These are phyloP conservation scores for Mylabris sibirica DNA, from an alignment of 2,888 invertebrate genomes.

Conservation along the genomic window DNA sequence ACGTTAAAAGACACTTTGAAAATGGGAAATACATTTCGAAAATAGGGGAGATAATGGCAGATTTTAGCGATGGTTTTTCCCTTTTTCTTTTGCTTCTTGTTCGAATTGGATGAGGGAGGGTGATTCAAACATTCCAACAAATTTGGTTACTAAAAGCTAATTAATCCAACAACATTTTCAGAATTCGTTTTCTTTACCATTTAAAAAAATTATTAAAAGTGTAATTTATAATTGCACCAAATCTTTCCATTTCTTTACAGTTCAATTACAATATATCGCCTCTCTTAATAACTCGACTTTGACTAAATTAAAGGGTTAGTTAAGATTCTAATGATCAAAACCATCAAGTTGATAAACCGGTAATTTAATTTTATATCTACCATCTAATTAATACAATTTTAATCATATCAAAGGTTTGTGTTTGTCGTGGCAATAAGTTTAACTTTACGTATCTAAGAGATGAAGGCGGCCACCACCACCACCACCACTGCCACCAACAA, in stretches of 20 bases:
- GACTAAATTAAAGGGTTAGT: conserved; percentile 10
- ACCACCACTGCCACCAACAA: conserved; percentile 14
- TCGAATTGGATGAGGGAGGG: conserved; percentile 39
- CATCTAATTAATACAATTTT: neutral
- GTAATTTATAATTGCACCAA: neutral
- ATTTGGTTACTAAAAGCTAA: conserved; percentile 56
- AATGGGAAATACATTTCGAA: conserved; percentile 44
- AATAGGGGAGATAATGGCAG: conserved; percentile 37
- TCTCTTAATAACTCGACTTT: neutral
- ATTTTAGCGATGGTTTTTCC: conserved; percentile 27
- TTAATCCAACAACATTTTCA: conserved; percentile 15
- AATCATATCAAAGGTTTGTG: too few species aligned
- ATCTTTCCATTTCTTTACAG: neutral
- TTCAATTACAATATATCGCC: conserved; percentile 1
- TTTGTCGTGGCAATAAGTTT: neutral
- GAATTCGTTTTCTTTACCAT: neutral
- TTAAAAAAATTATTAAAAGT: neutral
- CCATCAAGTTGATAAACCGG: neutral
- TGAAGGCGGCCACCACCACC: conserved; percentile 39
- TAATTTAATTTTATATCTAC: neutral
- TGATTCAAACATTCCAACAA: conserved; percentile 47
- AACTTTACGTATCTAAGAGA: conserved; percentile 51
- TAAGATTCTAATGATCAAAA: conserved; percentile 3
- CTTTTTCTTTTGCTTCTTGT: conserved; percentile 31
- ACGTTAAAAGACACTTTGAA: conserved; percentile 46